These are phyloP conservation scores for Pangasianodon hypophthalmus DNA, from an alignment of 2,113 vertebrate species.

Conservation along the genomic window DNA sequence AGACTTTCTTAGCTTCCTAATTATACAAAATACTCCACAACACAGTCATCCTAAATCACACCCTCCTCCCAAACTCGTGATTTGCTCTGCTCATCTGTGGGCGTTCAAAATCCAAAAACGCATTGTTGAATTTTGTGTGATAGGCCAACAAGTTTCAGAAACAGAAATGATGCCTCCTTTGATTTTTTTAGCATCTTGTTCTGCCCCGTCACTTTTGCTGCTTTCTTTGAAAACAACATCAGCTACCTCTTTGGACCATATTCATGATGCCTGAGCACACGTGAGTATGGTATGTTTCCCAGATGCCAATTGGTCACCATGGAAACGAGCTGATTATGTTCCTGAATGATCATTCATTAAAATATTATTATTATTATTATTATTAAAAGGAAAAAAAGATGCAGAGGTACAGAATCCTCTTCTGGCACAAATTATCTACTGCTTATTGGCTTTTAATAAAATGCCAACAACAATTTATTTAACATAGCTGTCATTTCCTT, in stretches of 20 bases:
- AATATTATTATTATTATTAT: neutral
- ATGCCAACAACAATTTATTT: constrained; percentile 5
- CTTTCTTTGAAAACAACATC: neutral
- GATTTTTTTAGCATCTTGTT: neutral
- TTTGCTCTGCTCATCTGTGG: neutral
- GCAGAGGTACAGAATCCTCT: neutral
- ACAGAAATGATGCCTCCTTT: neutral
- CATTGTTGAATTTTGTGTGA: neutral
- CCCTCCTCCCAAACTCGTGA: neutral
- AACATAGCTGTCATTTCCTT: neutral
- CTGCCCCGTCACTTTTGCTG: neutral
- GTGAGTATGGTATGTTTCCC: neutral
- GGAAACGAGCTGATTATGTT: neutral
- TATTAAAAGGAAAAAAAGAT: neutral
- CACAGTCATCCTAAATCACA: neutral
- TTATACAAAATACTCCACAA: neutral
- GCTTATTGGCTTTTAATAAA: neutral
- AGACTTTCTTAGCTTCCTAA: neutral
- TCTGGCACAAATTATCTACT: neutral
- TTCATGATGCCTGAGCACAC: neutral
- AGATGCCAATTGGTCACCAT: neutral
- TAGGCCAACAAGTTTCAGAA: neutral
- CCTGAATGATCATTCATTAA: too few relatives aligned
- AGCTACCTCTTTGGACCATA: neutral
- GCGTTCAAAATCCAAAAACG: neutral